These are phyloP conservation scores for Echeneis naucrates DNA, from an alignment of 2,797 vertebrate species.

Conservation along the genomic window DNA sequence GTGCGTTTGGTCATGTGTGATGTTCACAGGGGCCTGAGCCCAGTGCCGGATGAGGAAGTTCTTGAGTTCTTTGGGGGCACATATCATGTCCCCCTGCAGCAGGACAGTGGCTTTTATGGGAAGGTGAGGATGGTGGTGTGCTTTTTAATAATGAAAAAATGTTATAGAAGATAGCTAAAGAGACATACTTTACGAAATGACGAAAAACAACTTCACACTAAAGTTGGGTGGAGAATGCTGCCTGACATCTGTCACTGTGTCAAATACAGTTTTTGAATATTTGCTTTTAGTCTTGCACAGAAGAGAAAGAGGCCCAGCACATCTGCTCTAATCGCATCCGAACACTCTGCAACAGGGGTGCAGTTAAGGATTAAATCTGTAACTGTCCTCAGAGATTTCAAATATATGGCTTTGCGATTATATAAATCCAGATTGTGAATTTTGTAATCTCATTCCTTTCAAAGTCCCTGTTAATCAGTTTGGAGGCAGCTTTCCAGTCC, in stretches of 20 bases:
- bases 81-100: slow-evolving; percentile 86
- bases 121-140: slow-evolving; percentile 78
- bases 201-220: no score
- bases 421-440: slow-evolving; percentile 36
- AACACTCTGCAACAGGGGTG: neutral
- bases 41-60: slow-evolving; percentile 88
- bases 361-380: slow-evolving; percentile 54
- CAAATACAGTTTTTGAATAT: neutral
- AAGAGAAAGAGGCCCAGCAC: slow-evolving; percentile 4
- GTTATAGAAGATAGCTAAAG: no score
- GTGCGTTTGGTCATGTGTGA: slow-evolving; percentile 27
- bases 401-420: slow-evolving; percentile 34
- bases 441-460: slow-evolving; percentile 53
- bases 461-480: slow-evolving; percentile 17
- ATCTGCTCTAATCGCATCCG: slow-evolving; percentile 43
- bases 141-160: no score
- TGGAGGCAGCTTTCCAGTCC: slow-evolving; percentile 10
- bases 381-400: slow-evolving; percentile 26
- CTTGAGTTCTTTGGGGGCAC: slow-evolving; percentile 86
- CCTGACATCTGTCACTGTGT: neutral
- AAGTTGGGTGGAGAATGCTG: neutral
- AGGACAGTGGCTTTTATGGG: slow-evolving; percentile 91
- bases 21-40: slow-evolving; percentile 83
- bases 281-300: slow-evolving; percentile 27
- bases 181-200: no score